Evolutionary conservation across 2,113 vertebrate genomes (phyloP).

Genomic region (Chamaetylas fuelleborni): DNA sequence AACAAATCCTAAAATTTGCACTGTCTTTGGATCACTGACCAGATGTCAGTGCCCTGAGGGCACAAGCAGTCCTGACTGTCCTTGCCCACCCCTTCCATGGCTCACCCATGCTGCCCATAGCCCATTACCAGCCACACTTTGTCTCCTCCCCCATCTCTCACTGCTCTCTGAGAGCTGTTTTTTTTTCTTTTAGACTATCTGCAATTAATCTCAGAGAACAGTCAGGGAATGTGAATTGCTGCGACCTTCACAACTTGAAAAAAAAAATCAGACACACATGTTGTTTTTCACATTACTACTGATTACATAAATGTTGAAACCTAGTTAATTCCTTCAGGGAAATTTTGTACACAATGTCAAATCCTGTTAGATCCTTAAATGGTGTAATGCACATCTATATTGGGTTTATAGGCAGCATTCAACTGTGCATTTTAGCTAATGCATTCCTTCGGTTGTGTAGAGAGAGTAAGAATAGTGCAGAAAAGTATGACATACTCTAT

Average conservation of each 20-base stretch:
- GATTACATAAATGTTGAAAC: neutral
- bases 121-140: accelerated
- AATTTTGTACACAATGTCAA: neutral
- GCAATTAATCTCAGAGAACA: neutral
- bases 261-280: neutral
- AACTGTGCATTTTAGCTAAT: neutral
- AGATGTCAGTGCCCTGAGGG: neutral
- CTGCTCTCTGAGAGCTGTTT: neutral
- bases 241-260: neutral
- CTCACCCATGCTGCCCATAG: neutral
- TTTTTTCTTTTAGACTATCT: neutral
- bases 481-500: neutral
- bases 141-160: neutral
- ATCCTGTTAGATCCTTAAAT: neutral
- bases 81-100: accelerated
- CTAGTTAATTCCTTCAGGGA: neutral
- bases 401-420: neutral
- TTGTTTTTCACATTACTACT: neutral
- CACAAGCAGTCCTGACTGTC: neutral
- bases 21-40: neutral
- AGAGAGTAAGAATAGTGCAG: neutral
- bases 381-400: neutral
- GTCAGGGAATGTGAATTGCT: neutral
- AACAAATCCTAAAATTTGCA: neutral
- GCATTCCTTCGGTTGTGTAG: neutral